These are phyloP conservation scores for Helarctos malayanus DNA, from an alignment of 2,797 vertebrate genomes.

Conservation along the genomic window DNA sequence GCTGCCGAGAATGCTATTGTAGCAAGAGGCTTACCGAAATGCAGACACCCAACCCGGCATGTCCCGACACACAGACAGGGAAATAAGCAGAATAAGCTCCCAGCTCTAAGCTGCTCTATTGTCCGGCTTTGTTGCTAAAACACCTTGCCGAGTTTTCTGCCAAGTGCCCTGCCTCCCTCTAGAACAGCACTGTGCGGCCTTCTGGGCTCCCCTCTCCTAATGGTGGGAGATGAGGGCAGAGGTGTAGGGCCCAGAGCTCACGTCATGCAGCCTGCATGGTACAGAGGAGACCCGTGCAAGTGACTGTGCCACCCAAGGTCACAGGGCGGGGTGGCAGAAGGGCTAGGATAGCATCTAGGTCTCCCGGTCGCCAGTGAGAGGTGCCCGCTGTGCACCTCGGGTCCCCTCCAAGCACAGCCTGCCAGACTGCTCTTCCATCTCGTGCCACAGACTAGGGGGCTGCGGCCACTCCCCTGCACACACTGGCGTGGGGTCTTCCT, in stretches of 20 bases:
- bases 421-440: not conserved
- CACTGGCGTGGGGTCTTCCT: not conserved
- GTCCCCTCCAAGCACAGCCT: not conserved
- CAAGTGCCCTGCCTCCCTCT: not conserved
- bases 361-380: not conserved
- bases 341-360: not conserved
- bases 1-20: not conserved
- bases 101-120: not conserved
- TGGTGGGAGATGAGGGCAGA: not conserved
- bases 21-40: not conserved
- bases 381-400: not conserved
- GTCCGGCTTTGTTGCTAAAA: constrained; percentile 18
- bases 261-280: not conserved
- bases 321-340: rapidly evolving
- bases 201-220: too few relatives aligned
- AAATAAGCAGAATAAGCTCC: not conserved
- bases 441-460: not conserved
- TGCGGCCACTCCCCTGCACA: rapidly evolving
- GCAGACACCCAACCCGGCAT: not conserved
- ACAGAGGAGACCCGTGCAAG: not conserved
- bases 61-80: not conserved
- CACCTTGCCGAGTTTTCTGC: not conserved
- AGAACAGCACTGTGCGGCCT: not conserved
- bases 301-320: not conserved
- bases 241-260: rapidly evolving